Evolutionary conservation across 2,113 vertebrate genomes (phyloP), one percentile per base, ranked within the genome.

Genomic region (Dromas ardeola): DNA sequence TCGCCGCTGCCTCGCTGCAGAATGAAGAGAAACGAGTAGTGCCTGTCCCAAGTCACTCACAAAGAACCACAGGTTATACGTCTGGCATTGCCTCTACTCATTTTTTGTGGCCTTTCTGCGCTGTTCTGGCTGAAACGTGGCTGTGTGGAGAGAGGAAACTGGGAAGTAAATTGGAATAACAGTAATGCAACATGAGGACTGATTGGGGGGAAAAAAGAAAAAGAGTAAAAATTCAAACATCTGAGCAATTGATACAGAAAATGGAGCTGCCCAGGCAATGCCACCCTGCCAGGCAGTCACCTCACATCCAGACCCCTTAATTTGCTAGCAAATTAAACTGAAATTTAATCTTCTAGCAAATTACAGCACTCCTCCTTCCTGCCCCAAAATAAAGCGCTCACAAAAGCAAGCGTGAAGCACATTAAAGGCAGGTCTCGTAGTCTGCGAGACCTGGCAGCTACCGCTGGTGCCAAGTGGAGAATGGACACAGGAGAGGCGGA

Each of bases 1-100:
- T 77, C 53, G 26, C 43, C 1, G 0, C 27, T 23, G 67, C 59
- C 53, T 50, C 3, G 0, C 72, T 26, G 56, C 79, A 30, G 53
- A 38, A 45, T 10, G 3, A 26, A 14, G 11, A 45, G 40, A 63
- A 55, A 29, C 0, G 0, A 61, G 86, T 1, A 34, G 25, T 2
- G 9, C 27, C 5, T 6, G 19, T 25, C 77, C 78, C 43, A 16
- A 53, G 56, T 8, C 50, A 27, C 22, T 32, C 47, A 55, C 19
- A 38, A n/a, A 29, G 53, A 56, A 78, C 36, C 67, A 71, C 73
- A 66, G 78, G 78, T 69, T 27, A 11, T 27, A 22, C 5, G 29
- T 17, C 10, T 7, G 18, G n/a, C 25, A 30, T 11, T 47, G n/a
- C 13, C 49, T 32, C 49, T 16, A 2, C 36, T 43, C 36, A 36